These are phyloP conservation scores for Glaucomys volans DNA, from an alignment of 2,113 vertebrate genomes.

Conservation along the genomic window DNA sequence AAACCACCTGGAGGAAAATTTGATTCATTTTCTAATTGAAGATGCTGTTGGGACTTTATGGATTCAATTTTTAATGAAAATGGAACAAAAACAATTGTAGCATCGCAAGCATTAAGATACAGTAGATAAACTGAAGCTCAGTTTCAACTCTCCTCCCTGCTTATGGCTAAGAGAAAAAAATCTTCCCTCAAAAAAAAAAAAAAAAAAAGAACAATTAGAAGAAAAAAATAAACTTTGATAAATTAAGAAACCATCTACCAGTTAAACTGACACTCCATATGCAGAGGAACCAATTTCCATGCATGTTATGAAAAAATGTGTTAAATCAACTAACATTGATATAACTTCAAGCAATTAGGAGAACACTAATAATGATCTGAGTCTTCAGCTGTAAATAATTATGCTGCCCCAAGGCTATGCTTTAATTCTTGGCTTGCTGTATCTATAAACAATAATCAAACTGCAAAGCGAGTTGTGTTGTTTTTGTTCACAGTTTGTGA, in stretches of 20 bases:
- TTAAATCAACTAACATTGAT: slow-evolving; percentile 99
- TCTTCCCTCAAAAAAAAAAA: slow-evolving; percentile 61
- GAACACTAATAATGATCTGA: slow-evolving; percentile 99
- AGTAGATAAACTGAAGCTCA: slow-evolving; percentile 64
- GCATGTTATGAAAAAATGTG: slow-evolving; percentile 93
- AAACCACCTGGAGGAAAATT: slow-evolving; percentile 65
- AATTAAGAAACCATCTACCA: slow-evolving; percentile 82
- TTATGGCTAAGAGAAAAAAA: slow-evolving; percentile 56
- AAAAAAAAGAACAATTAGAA: slow-evolving; percentile 59
- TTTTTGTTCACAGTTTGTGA: slow-evolving; percentile 92
- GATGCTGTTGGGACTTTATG: slow-evolving; percentile 71
- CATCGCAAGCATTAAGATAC: slow-evolving; percentile 68
- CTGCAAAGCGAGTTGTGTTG: slow-evolving; percentile 94
- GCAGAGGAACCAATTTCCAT: slow-evolving; percentile 93
- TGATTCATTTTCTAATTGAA: slow-evolving; percentile 80
- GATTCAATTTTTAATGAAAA: slow-evolving; percentile 74
- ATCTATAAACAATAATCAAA: slow-evolving; percentile 99
- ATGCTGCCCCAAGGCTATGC: slow-evolving; percentile 97
- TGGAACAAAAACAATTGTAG: slow-evolving; percentile 60
- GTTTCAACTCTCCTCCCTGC: slow-evolving; percentile 49
- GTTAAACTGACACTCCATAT: slow-evolving; percentile 91
- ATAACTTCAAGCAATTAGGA: slow-evolving; percentile 99
- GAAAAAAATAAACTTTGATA: slow-evolving; percentile 75
- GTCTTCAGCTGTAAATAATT: slow-evolving; percentile 99
- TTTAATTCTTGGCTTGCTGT: slow-evolving; percentile 98